Evolutionary conservation across 2,113 vertebrate genomes (phyloP).

Genomic region (Microcebus jonahi): DNA sequence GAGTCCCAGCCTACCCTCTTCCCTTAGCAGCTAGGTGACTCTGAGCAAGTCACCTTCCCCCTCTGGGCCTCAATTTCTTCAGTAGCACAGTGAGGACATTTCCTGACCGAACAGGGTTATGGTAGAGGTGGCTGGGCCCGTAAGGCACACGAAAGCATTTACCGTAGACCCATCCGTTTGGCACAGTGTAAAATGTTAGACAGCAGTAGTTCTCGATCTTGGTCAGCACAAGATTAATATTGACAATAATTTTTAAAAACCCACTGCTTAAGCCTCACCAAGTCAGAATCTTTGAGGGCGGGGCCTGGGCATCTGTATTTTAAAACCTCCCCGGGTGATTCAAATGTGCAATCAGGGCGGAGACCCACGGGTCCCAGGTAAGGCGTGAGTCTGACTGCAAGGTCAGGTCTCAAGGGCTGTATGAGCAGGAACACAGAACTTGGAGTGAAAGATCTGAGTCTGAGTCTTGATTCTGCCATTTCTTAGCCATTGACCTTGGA

Average conservation of each 20-base stretch:
- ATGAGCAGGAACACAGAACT: rapidly evolving
- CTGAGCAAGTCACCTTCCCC: not conserved
- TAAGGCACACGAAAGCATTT: rapidly evolving
- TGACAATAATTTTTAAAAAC: not conserved
- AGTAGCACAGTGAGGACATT: not conserved
- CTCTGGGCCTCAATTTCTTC: not conserved
- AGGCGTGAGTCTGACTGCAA: not conserved
- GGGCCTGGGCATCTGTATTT: not conserved
- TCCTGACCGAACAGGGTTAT: not conserved
- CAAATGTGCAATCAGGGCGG: rapidly evolving
- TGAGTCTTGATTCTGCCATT: not conserved
- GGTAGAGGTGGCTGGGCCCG: not conserved
- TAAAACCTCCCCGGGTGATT: not conserved
- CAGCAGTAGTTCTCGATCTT: not conserved
- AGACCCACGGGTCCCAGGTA: not conserved
- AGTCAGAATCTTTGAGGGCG: not conserved
- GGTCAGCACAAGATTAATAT: not conserved
- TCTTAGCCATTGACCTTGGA: not conserved
- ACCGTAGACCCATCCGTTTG: rapidly evolving
- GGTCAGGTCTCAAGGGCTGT: not conserved
- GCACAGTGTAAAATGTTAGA: not conserved
- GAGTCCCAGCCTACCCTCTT: not conserved
- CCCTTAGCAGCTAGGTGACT: not conserved
- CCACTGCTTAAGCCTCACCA: not conserved
- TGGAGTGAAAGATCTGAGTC: not conserved